phyloP scores from a whole-genome alignment of 1,140 invertebrate species.

The Laupala kohalensis region DNA sequence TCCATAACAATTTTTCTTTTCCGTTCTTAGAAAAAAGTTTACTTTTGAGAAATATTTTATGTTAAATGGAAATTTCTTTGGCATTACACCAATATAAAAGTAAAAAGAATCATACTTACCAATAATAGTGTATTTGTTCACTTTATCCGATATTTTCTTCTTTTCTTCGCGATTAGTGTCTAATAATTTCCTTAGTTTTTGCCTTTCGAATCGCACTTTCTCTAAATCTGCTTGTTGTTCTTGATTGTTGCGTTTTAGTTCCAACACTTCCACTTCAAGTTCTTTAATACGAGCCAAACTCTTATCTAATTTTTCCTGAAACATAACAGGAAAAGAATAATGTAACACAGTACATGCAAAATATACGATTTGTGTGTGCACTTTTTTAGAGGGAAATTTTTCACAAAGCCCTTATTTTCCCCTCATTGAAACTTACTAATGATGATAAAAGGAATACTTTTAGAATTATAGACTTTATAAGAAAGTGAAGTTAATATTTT shows the following conservation, averaged over 20 bases:
- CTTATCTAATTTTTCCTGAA: constrained; percentile 35
- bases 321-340: constrained; percentile 9
- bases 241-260: constrained; percentile 31
- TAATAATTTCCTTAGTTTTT: constrained; percentile 37
- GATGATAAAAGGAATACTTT: too few species aligned
- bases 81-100: background rate
- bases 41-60: background rate
- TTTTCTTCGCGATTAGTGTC: constrained; percentile 44
- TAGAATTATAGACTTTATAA: too few species aligned
- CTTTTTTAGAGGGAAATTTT: background rate
- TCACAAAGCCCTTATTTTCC: background rate
- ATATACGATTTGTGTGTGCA: background rate
- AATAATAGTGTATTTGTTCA: constrained; percentile 34
- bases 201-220: constrained; percentile 32
- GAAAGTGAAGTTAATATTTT: too few species aligned
- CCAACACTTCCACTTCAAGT: constrained; percentile 33
- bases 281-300: constrained; percentile 30
- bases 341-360: constrained; percentile 2
- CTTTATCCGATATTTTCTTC: constrained; percentile 32
- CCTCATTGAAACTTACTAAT: too few species aligned
- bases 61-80: background rate
- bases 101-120: constrained; percentile 23
- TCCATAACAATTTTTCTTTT: too few species aligned
- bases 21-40: background rate
- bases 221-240: constrained; percentile 36